Conservation (phyloP, 1,140 invertebrate genomes). For the Drosophila bipectinata region DNA sequence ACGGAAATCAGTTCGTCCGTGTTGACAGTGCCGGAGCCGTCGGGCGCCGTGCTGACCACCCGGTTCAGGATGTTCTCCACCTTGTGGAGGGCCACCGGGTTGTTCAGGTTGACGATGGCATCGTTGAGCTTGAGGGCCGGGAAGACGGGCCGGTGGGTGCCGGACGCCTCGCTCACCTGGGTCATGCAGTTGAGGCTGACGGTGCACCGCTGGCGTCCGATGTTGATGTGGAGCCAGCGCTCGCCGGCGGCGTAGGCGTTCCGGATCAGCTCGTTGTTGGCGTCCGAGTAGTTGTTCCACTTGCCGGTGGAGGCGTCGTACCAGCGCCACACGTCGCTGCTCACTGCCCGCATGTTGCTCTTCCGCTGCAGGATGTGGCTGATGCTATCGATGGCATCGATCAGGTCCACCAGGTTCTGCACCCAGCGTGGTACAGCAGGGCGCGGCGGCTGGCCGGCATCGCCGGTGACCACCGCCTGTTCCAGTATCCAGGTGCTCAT, state of each 20-base stretch:
- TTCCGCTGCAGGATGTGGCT: conserved; percentile 89
- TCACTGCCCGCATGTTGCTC: conserved; percentile 88
- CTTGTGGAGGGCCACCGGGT: conserved; percentile 29
- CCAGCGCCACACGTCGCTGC: conserved; percentile 92
- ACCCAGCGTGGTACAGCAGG: conserved; percentile 90
- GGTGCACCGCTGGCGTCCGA: conserved; percentile 90
- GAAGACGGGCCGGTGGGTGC: conserved; percentile 92
- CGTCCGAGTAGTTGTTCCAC: conserved; percentile 91
- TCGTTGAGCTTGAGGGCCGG: conserved; percentile 86
- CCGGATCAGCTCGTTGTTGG: conserved; percentile 93
- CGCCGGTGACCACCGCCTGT: conserved; percentile 24
- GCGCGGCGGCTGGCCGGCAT: background rate
- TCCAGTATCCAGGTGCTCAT: conserved; percentile 72
- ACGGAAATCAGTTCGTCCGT: conserved; percentile 52
- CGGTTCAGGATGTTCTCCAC: conserved; percentile 59
- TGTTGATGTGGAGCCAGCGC: conserved; percentile 89
- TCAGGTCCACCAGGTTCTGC: conserved; percentile 90
- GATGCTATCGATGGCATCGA: conserved; percentile 93
- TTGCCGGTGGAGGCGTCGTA: conserved; percentile 92
- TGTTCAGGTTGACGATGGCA: conserved; percentile 54
- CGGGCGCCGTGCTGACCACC: conserved; percentile 42
- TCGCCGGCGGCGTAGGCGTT: conserved; percentile 93
- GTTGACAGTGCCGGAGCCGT: conserved; percentile 47
- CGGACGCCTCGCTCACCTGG: conserved; percentile 92
- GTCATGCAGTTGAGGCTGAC: conserved; percentile 94